A percentile compares a stretch with the other conserved stretches of the same genome.
phyloP scores from a whole-genome alignment of 2,113 vertebrate species.

The Dasypus novemcinctus region DNA sequence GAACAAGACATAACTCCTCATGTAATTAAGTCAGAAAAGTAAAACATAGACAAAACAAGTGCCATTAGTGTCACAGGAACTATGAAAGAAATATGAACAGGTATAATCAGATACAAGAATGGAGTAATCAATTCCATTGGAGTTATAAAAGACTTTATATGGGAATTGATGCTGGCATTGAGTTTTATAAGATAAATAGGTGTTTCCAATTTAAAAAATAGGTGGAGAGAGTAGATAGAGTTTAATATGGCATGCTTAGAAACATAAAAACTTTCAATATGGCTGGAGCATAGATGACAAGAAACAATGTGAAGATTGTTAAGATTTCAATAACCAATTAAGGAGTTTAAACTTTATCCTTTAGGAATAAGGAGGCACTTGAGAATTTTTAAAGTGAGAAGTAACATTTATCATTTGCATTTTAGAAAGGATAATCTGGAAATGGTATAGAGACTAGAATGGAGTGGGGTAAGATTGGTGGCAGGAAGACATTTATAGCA shows the following conservation, averaged over 20 bases:
- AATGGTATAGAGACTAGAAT: not conserved
- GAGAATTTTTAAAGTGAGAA: not conserved
- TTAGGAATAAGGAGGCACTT: not conserved
- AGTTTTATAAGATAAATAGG: not conserved
- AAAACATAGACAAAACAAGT: not conserved
- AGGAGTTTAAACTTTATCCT: not conserved
- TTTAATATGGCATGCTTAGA: not conserved
- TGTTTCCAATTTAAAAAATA: not conserved
- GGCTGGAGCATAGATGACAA: not conserved
- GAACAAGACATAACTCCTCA: not conserved
- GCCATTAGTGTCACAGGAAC: not conserved
- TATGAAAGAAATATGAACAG: not conserved
- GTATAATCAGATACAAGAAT: not conserved
- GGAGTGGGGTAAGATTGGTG: not conserved
- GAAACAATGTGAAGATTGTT: constrained; percentile 27
- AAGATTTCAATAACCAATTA: not conserved
- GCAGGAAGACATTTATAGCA: not conserved
- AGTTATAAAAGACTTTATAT: not conserved
- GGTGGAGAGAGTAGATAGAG: not conserved
- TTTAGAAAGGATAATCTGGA: not conserved
- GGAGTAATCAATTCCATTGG: not conserved
- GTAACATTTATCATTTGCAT: not conserved
- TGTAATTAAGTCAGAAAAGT: not conserved
- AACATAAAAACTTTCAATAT: not conserved
- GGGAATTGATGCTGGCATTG: not conserved